Conservation (phyloP, 2,113 vertebrate species). For the Theropithecus gelada region DNA sequence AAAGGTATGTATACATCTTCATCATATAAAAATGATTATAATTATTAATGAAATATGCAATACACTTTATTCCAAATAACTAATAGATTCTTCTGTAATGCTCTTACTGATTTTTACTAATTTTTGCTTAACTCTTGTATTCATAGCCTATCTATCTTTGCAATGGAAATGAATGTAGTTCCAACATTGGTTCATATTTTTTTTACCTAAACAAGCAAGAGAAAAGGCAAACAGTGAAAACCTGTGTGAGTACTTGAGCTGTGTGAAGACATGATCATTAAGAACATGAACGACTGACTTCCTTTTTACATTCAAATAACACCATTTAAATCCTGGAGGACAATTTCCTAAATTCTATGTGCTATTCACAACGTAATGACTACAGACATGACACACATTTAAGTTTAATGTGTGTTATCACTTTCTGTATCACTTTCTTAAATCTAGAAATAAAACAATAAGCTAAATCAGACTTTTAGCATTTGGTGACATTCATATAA, state of each 20-base stretch:
- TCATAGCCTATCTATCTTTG: background rate
- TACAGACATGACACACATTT: background rate
- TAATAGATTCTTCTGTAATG: background rate
- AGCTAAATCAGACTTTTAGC: background rate
- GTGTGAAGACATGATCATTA: background rate
- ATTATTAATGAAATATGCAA: background rate
- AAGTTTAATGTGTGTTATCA: background rate
- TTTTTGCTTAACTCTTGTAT: background rate
- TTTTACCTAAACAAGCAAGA: background rate
- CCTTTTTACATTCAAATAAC: background rate
- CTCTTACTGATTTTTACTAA: background rate
- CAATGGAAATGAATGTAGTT: background rate
- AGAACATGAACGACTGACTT: background rate
- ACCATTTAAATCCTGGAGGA: background rate
- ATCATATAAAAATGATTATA: background rate
- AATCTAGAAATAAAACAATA: background rate
- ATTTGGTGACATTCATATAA: background rate
- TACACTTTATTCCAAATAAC: background rate
- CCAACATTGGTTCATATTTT: background rate
- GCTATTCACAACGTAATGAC: background rate
- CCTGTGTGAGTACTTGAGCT: background rate
- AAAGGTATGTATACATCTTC: background rate
- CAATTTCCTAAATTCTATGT: background rate
- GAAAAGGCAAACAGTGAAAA: background rate
- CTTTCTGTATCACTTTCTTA: background rate